phyloP scores from a whole-genome alignment of 2,113 vertebrate species.

The Psammodynastes pulverulentus region DNA sequence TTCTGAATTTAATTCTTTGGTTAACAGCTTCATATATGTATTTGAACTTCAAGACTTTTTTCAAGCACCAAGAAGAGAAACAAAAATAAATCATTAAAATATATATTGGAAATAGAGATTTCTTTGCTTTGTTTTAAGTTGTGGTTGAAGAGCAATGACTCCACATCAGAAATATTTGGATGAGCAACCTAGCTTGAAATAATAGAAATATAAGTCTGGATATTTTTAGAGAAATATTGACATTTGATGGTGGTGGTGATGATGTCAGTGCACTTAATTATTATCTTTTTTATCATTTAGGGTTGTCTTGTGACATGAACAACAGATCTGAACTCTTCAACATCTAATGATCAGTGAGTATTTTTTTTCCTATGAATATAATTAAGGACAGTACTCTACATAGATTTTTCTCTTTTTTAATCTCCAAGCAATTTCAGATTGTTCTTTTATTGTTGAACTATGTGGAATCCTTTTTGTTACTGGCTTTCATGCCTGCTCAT shows the following conservation, averaged over 20 bases:
- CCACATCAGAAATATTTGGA: not conserved
- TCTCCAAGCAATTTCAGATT: not conserved
- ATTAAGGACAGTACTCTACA: not conserved
- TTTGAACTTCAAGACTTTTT: not conserved
- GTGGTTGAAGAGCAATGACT: not conserved
- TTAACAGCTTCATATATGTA: not conserved
- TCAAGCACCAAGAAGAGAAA: not conserved
- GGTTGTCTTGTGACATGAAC: not conserved
- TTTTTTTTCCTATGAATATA: not conserved
- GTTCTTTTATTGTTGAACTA: not conserved
- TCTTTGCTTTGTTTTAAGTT: not conserved
- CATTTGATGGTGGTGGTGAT: not conserved
- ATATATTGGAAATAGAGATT: not conserved
- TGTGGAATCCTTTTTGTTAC: not conserved
- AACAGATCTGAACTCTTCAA: not conserved
- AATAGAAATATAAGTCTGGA: not conserved
- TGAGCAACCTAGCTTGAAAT: not conserved
- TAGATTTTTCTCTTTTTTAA: not conserved
- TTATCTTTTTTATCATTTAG: not conserved
- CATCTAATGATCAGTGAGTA: not conserved
- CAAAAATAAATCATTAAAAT: not conserved
- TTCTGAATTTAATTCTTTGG: not conserved
- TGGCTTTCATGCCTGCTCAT: not conserved
- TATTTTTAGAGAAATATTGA: not conserved
- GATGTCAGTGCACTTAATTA: not conserved